Base-by-base conservation (phyloP, 2,113 vertebrate species). In the Scortum barcoo region DNA sequence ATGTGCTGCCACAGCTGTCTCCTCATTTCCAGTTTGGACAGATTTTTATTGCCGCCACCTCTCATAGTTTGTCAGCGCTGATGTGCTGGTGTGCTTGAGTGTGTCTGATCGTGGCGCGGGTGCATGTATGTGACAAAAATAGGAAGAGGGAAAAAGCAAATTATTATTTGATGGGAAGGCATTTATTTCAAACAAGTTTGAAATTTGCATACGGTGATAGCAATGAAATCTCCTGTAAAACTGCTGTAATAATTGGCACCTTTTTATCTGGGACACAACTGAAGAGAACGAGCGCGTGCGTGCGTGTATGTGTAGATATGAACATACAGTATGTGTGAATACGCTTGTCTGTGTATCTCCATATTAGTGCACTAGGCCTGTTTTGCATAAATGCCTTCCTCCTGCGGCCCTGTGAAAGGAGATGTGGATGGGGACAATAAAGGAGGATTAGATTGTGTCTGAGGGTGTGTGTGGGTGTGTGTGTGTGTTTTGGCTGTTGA, bases 301-400 rank as follows among this genome's bases (percentile, higher is more conserved):
- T 50, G 46, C 2, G 6, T 22, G 26, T 26, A 33, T 48, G 67
- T 65, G 24, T 46, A n/a, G 24, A 54, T n/a, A 38, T 72, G 75
- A 72, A 67, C 38, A 61, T 61, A 36, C 33, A 36, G 33, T 36
- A 51, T 71, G 80, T 38, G 72, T 61, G 71, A 72, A 69, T 56
- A 57, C 19, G 36, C 26, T 46, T 44, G 28, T 81, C 38, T 79
- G 44, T 44, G 46, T 36, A 38, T 75, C 75, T 75, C 38, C 54
- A 54, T 67, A 30, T 76, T 85, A 33, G 78, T 68, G 66, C 30
- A 38, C 76, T 83, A 50, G 76, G 68, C 10, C 66, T 76, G 74
- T 74, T 93, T 91, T 88, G 79, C 74, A 91, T 86, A 89, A 89
- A 88, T 42, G 79, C 42, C 38, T 81, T 84, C 44, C 82, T 87